A percentile compares a stretch with the other conserved stretches of the same genome.
These are phyloP conservation scores for Botia almorhae DNA, from an alignment of 2,797 vertebrate species.

Conservation along the genomic window DNA sequence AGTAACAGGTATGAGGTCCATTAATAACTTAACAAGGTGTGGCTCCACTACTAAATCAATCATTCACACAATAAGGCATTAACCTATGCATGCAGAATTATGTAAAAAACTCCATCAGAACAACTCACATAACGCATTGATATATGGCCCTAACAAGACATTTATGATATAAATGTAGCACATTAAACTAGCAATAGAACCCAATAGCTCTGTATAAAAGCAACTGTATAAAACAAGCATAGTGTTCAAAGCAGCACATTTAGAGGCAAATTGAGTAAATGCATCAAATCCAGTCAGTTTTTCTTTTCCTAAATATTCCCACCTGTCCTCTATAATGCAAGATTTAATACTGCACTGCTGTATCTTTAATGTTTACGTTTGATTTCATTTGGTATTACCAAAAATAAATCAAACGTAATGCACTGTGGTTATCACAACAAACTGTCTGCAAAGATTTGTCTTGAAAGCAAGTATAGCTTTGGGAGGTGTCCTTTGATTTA, in stretches of 20 bases:
- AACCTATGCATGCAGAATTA: neutral
- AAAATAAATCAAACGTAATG: neutral
- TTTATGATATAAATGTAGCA: neutral
- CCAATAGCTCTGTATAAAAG: neutral
- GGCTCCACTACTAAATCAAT: neutral
- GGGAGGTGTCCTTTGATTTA: neutral
- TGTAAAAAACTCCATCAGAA: slow-evolving; percentile 6
- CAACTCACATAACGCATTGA: neutral
- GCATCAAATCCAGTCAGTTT: slow-evolving; percentile 62
- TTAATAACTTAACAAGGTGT: neutral
- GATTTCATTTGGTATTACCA: neutral
- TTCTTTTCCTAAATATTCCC: slow-evolving; percentile 56
- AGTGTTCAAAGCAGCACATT: neutral
- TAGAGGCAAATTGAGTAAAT: slow-evolving; percentile 22
- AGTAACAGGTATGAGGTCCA: neutral
- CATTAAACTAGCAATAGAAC: neutral
- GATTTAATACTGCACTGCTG: slow-evolving; percentile 13
- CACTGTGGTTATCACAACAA: neutral
- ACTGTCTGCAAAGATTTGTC: neutral
- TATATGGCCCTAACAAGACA: neutral
- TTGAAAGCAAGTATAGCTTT: neutral
- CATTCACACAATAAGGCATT: neutral
- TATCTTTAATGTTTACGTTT: neutral
- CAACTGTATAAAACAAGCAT: neutral
- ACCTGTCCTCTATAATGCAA: neutral